Percentiles rank a stretch among this genome's conserved stretches.
phyloP scores from a whole-genome alignment of 2,888 invertebrate species.

The Hypomecis punctinalis region DNA sequence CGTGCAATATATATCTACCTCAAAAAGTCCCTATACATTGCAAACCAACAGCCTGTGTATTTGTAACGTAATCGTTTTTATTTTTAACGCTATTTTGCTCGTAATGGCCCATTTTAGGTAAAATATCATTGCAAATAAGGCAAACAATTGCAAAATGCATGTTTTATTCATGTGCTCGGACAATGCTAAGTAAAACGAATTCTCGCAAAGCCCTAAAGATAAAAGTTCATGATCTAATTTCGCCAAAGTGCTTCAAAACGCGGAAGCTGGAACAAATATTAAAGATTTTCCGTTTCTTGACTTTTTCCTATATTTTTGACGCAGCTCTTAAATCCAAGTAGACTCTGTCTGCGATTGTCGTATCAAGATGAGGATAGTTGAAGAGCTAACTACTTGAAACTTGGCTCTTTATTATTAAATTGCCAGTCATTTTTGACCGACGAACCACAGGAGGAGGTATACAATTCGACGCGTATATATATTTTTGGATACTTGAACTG shows the following conservation, averaged over 20 bases:
- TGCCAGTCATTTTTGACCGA: neutral
- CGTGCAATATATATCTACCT: too few species aligned
- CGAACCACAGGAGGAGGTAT: too few species aligned
- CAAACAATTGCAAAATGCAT: neutral
- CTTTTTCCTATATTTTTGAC: slow-evolving; percentile 27
- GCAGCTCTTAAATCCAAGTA: slow-evolving; percentile 29
- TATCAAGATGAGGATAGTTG: slow-evolving; percentile 31
- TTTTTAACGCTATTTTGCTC: too few species aligned
- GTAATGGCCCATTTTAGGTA: too few species aligned
- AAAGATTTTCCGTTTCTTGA: slow-evolving; percentile 29
- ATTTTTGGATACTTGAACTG: too few species aligned
- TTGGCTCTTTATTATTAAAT: neutral
- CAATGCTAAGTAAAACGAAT: slow-evolving; percentile 5
- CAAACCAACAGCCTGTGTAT: too few species aligned
- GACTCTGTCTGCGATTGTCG: slow-evolving; percentile 31
- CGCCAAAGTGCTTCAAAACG: slow-evolving; percentile 21
- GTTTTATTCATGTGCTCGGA: slow-evolving; percentile 12
- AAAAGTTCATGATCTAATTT: slow-evolving; percentile 17
- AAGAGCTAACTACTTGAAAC: slow-evolving; percentile 11
- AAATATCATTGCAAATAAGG: neutral
- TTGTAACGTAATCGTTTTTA: too few species aligned
- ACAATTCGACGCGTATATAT: too few species aligned
- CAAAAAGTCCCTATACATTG: too few species aligned
- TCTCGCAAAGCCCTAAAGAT: slow-evolving; percentile 10
- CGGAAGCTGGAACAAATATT: slow-evolving; percentile 21